A percentile compares a stretch with the other conserved stretches of the same genome.
These are phyloP conservation scores for Ptychoptera contaminata DNA, from an alignment of 2,888 invertebrate genomes.

Conservation along the genomic window DNA sequence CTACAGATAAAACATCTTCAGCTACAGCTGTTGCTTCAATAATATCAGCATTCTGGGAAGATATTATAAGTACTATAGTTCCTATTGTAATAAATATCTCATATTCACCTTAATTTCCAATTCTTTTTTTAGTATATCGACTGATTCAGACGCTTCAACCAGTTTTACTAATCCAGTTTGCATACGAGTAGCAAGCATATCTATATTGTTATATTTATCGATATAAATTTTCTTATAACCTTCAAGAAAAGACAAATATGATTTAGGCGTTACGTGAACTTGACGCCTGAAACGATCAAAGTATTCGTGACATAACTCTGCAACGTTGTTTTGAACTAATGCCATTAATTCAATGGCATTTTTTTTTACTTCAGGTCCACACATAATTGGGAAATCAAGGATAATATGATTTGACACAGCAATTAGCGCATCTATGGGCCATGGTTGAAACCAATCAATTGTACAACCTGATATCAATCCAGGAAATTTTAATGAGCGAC, in stretches of 20 bases:
- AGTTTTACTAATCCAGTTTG: constrained; percentile 62
- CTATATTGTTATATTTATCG: constrained; percentile 50
- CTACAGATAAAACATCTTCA: constrained; percentile 56
- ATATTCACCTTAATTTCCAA: constrained; percentile 37
- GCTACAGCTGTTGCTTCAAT: constrained; percentile 58
- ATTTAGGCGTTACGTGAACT: constrained; percentile 73
- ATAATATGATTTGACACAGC: constrained; percentile 65
- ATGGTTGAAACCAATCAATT: constrained; percentile 74
- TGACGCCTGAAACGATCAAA: constrained; percentile 58
- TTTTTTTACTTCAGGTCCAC: constrained; percentile 45
- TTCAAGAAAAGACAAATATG: constrained; percentile 61
- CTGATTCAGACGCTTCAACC: constrained; percentile 64
- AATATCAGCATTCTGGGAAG: constrained; percentile 43
- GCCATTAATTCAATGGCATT: constrained; percentile 63
- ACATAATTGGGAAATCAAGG: constrained; percentile 42
- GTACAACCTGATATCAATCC: constrained; percentile 74
- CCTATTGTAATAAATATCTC: not conserved
- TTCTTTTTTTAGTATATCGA: constrained; percentile 58
- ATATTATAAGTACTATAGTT: no score
- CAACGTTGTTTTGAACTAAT: constrained; percentile 59
- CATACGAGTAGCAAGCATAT: constrained; percentile 56
- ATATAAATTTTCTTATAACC: constrained; percentile 61
- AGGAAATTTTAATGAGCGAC: constrained; percentile 66
- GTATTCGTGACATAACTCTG: constrained; percentile 50
- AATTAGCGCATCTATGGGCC: constrained; percentile 64